phyloP scores from a whole-genome alignment of 2,113 vertebrate genomes.

The Silurus asotus region DNA sequence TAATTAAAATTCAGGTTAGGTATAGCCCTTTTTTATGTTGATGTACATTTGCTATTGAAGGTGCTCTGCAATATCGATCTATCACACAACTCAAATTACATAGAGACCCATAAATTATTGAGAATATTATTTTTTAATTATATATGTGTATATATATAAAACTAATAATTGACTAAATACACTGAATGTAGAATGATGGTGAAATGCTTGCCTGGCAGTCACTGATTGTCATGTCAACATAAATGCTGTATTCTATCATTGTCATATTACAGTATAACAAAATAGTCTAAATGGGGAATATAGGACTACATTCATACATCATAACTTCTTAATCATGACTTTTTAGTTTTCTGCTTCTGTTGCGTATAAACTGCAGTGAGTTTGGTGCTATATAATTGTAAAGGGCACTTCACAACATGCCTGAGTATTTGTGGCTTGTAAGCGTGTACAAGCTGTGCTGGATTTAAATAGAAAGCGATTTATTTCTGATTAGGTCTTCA shows the following conservation, averaged over 20 bases:
- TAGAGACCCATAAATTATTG: neutral
- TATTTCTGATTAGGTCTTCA: neutral
- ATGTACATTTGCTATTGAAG: neutral
- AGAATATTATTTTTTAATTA: no score
- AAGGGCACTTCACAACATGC: neutral
- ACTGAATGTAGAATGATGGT: neutral
- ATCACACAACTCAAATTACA: no score
- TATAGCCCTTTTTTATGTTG: no score
- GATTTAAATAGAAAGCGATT: slow-evolving; percentile 1
- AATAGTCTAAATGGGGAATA: neutral
- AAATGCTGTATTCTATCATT: neutral
- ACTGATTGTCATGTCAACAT: neutral
- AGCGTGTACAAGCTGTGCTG: neutral
- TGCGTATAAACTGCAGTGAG: neutral
- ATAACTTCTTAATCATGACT: neutral
- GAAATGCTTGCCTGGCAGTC: neutral
- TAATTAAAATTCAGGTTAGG: no score
- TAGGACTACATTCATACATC: neutral
- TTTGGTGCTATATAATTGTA: neutral
- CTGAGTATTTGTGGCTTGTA: neutral
- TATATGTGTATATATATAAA: no score
- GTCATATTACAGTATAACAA: neutral
- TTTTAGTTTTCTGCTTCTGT: neutral
- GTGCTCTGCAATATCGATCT: neutral
- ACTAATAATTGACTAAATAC: neutral